Percentiles rank a stretch among this genome's conserved stretches.
Conservation (phyloP, 2,797 vertebrate genomes). For the Amniataba percoides region DNA sequence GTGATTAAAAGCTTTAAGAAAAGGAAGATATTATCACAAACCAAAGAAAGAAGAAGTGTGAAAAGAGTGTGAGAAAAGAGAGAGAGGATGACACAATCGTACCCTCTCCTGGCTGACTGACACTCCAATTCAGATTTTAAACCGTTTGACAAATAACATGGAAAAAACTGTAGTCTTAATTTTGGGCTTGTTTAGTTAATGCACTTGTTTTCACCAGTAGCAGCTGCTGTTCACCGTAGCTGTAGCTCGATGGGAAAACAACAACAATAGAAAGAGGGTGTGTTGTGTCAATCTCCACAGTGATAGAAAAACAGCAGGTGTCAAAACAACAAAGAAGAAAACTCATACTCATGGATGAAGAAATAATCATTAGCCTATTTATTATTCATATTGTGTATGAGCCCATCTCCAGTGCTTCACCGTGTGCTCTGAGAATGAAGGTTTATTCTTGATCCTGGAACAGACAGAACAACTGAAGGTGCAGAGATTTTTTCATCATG, state of each 20-base stretch:
- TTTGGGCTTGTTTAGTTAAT: background rate
- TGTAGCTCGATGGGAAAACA: conserved; percentile 19
- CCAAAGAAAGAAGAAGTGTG: conserved; percentile 19
- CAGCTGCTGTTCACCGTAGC: conserved; percentile 7
- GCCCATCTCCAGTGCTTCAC: conserved; percentile 62
- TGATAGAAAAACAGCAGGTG: conserved; percentile 21
- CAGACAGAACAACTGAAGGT: background rate
- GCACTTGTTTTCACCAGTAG: background rate
- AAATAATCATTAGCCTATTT: conserved; percentile 45
- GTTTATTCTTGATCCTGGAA: conserved; percentile 7
- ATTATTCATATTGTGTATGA: conserved; percentile 1
- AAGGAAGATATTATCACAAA: conserved; percentile 12
- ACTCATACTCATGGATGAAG: background rate
- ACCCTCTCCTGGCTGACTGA: conserved; percentile 16
- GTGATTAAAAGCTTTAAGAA: conserved; percentile 31
- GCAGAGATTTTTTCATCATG: background rate
- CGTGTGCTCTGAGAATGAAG: conserved; percentile 29
- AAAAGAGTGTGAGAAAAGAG: conserved; percentile 9
- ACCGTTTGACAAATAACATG: conserved; percentile 10
- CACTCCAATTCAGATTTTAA: background rate
- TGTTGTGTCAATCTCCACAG: conserved; percentile 43
- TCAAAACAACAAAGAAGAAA: conserved; percentile 7
- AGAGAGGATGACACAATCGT: conserved; percentile 43
- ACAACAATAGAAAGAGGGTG: conserved; percentile 33
- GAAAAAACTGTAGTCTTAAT: background rate